These are phyloP conservation scores for Chiropotes sagulatus DNA, from an alignment of 2,797 vertebrate genomes.

Conservation along the genomic window DNA sequence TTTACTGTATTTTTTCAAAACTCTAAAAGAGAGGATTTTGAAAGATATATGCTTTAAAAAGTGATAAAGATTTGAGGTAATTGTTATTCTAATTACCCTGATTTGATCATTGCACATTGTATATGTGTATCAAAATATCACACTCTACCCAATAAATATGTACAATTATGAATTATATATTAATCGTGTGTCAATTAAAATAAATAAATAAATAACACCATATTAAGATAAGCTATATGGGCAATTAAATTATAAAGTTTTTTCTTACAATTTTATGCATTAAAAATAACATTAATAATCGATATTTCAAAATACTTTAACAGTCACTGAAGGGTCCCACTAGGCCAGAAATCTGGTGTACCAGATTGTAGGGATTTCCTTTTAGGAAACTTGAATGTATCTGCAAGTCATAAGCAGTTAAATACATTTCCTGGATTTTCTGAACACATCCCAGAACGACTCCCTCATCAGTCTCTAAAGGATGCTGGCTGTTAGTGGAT, in stretches of 20 bases:
- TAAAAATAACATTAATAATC: neutral
- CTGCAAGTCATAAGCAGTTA: neutral
- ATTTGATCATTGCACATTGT: neutral
- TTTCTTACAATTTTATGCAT: neutral
- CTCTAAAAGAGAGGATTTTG: neutral
- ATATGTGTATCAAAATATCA: neutral
- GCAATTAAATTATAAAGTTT: neutral
- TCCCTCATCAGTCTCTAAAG: neutral
- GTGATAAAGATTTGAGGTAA: neutral
- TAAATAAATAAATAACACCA: neutral
- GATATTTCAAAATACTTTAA: neutral
- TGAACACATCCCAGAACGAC: neutral
- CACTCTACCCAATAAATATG: neutral
- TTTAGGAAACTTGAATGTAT: constrained; percentile 14
- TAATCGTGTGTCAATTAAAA: neutral
- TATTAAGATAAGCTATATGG: neutral
- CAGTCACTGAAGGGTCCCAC: neutral
- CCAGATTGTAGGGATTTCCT: neutral
- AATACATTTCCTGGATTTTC: constrained; percentile 2
- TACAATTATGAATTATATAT: neutral
- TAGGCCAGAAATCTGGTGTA: neutral
- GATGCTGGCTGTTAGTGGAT: neutral
- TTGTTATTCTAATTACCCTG: neutral
- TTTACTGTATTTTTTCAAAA: neutral
- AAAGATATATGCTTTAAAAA: neutral